phyloP scores from a whole-genome alignment of 2,797 vertebrate genomes.

The Gymnothorax reevesii region DNA sequence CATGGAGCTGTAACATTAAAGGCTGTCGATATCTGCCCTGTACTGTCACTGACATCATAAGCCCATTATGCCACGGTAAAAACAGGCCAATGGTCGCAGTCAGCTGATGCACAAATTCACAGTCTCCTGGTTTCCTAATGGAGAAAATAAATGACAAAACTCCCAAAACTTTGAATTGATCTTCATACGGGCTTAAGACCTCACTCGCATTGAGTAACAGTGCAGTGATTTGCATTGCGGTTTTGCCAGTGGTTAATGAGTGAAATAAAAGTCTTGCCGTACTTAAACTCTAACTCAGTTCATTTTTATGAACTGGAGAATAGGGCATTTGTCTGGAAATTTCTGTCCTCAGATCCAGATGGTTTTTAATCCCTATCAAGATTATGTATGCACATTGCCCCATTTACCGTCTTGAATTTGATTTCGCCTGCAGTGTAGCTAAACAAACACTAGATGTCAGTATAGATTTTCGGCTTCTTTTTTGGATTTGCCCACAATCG shows the following conservation, averaged over 20 bases:
- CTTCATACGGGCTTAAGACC: neutral
- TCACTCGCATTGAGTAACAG: neutral
- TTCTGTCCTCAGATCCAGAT: neutral
- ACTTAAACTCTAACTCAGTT: neutral
- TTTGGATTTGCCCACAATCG: conserved; percentile 21
- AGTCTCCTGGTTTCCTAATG: neutral
- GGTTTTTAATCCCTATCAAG: neutral
- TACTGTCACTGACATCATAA: neutral
- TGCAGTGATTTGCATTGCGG: neutral
- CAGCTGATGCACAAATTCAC: neutral
- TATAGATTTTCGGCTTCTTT: conserved; percentile 33
- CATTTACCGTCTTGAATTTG: neutral
- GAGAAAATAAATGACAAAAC: neutral
- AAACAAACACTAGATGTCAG: conserved; percentile 60
- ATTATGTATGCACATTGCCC: neutral
- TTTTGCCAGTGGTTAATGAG: neutral
- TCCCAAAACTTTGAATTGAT: neutral
- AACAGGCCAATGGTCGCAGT: neutral
- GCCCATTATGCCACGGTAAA: neutral
- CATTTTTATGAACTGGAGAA: neutral
- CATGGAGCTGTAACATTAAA: neutral
- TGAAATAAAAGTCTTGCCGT: neutral
- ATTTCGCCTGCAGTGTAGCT: neutral
- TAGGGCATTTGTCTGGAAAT: neutral
- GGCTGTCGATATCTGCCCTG: neutral